Conservation (phyloP, 2,113 vertebrate species). For the Menura novaehollandiae region DNA sequence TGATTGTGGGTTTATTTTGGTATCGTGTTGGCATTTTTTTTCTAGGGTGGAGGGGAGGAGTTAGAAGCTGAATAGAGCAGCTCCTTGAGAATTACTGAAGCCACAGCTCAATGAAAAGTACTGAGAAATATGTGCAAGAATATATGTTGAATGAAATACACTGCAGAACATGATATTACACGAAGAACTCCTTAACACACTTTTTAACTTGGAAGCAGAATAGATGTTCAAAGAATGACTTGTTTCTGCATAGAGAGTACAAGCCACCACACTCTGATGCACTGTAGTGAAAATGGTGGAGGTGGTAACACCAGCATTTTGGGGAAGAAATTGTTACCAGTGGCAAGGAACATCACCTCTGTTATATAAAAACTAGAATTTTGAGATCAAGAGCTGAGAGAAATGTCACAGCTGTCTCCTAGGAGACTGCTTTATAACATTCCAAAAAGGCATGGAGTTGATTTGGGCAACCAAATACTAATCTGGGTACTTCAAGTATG, state of each 20-base stretch:
- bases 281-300: background rate
- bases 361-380: background rate
- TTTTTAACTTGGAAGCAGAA: background rate
- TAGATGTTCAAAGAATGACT: background rate
- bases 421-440: background rate
- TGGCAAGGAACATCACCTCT: background rate
- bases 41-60: background rate
- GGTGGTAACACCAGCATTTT: background rate
- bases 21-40: background rate
- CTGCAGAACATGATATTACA: background rate
- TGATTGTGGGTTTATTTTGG: background rate
- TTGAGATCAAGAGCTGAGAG: background rate
- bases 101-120: background rate
- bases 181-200: background rate
- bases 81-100: background rate
- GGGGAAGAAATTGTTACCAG: background rate
- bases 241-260: background rate
- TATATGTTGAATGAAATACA: background rate
- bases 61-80: background rate
- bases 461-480: slow-evolving; percentile 18
- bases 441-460: background rate
- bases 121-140: background rate
- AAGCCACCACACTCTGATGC: background rate
- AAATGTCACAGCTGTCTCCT: background rate
- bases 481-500: background rate